A percentile compares a stretch with the other conserved stretches of the same genome.
Conservation (phyloP, 2,113 vertebrate genomes). For the Tachysurus fulvidraco region DNA sequence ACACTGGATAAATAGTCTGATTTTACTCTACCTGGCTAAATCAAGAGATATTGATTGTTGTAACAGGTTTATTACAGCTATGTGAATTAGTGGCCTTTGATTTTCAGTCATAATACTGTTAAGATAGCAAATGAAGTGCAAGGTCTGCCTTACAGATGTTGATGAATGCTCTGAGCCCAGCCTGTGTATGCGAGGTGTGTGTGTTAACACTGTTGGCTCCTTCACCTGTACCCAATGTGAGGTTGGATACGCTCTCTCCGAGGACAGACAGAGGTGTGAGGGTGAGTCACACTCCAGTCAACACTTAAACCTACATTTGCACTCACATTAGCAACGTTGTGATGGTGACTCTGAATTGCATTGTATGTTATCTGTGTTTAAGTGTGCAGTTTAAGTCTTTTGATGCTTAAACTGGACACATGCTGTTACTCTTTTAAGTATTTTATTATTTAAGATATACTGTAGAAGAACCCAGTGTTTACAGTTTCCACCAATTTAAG, state of each 20-base stretch:
- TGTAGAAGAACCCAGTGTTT: no score
- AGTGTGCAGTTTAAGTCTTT: no score
- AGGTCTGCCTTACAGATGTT: conserved; percentile 73
- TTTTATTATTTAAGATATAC: not conserved
- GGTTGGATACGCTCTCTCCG: conserved; percentile 77
- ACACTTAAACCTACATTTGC: not conserved
- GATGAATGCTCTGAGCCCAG: conserved; percentile 76
- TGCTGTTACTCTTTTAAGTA: not conserved
- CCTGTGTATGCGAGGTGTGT: conserved; percentile 78
- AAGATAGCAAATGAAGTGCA: not conserved
- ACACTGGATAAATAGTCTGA: not conserved
- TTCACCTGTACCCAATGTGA: conserved; percentile 81
- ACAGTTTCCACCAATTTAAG: no score
- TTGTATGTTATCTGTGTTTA: not conserved
- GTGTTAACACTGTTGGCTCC: conserved; percentile 83
- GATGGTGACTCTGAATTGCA: not conserved
- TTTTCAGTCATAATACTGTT: not conserved
- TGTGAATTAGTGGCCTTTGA: not conserved
- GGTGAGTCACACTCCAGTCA: conserved; percentile 66
- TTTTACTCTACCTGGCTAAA: not conserved
- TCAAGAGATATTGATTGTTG: not conserved
- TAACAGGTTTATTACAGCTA: not conserved
- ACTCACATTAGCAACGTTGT: not conserved
- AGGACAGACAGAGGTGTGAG: conserved; percentile 80
- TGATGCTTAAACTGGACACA: not conserved